These are phyloP conservation scores for Clostera curtula DNA, from an alignment of 2,888 invertebrate genomes.

Conservation along the genomic window DNA sequence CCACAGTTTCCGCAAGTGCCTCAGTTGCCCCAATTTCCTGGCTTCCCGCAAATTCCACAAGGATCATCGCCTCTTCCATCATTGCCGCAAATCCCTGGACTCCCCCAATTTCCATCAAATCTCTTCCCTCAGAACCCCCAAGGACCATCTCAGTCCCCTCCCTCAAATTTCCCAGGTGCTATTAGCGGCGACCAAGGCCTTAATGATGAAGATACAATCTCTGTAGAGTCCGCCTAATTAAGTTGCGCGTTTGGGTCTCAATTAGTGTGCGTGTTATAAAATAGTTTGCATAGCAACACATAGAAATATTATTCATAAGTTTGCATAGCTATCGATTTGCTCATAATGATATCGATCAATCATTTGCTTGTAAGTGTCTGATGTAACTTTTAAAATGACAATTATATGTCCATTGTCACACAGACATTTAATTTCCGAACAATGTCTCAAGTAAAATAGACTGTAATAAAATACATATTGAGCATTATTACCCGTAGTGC, in stretches of 20 bases:
- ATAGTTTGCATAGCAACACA: too few relatives aligned
- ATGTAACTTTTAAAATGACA: too few relatives aligned
- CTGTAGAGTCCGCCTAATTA: constrained; percentile 58
- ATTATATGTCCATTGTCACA: too few relatives aligned
- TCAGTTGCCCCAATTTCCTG: constrained; percentile 33
- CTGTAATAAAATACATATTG: too few relatives aligned
- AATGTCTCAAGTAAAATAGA: too few relatives aligned
- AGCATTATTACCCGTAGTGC: too few relatives aligned
- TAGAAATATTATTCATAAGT: too few relatives aligned
- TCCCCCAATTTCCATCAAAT: constrained; percentile 24
- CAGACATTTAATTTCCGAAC: too few relatives aligned
- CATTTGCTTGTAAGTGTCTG: too few relatives aligned
- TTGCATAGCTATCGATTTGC: too few relatives aligned
- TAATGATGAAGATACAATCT: constrained; percentile 60
- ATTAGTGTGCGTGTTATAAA: too few relatives aligned
- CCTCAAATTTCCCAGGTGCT: constrained; percentile 38
- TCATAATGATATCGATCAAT: too few relatives aligned
- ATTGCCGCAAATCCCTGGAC: constrained; percentile 19
- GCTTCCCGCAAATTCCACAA: constrained; percentile 33
- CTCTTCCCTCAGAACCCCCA: constrained; percentile 26
- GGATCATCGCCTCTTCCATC: constrained; percentile 26
- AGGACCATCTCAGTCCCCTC: constrained; percentile 32
- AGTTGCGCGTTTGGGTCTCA: constrained; percentile 2
- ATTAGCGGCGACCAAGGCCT: constrained; percentile 37
- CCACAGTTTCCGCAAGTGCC: constrained; percentile 28